Evolutionary conservation across 2,113 vertebrate genomes (phyloP).

Genomic region (Tauraco erythrolophus): DNA sequence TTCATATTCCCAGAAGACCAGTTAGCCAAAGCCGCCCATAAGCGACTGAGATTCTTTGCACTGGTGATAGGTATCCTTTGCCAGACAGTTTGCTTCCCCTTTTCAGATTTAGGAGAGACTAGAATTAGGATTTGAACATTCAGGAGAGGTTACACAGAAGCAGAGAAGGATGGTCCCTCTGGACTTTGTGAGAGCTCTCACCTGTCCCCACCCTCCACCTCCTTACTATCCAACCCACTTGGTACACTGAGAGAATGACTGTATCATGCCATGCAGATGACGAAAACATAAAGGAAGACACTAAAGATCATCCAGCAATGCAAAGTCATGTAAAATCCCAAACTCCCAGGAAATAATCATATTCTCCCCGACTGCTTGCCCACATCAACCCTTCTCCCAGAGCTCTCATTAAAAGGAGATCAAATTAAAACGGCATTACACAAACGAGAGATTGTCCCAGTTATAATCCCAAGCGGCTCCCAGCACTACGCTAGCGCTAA

Average conservation of each 20-base stretch:
- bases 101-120: not conserved
- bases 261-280: not conserved
- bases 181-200: not conserved
- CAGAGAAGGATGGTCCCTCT: not conserved
- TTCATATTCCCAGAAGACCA: not conserved
- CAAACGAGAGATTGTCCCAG: not conserved
- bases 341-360: not conserved
- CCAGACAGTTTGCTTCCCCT: not conserved
- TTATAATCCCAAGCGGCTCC: not conserved
- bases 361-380: not conserved
- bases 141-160: not conserved
- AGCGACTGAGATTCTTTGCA: not conserved
- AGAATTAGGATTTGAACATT: not conserved
- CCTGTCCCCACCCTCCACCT: not conserved
- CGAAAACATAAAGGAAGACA: not conserved
- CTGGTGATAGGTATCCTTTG: not conserved
- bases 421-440: conserved; percentile 11
- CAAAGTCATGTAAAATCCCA: not conserved
- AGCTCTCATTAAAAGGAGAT: not conserved
- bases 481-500: not conserved
- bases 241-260: not conserved
- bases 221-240: not conserved
- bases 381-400: not conserved
- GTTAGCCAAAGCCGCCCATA: not conserved
- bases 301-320: not conserved